Percentiles rank a stretch among this genome's conserved stretches.
phyloP scores from a whole-genome alignment of 2,797 vertebrate species.

The Microchirus variegatus region DNA sequence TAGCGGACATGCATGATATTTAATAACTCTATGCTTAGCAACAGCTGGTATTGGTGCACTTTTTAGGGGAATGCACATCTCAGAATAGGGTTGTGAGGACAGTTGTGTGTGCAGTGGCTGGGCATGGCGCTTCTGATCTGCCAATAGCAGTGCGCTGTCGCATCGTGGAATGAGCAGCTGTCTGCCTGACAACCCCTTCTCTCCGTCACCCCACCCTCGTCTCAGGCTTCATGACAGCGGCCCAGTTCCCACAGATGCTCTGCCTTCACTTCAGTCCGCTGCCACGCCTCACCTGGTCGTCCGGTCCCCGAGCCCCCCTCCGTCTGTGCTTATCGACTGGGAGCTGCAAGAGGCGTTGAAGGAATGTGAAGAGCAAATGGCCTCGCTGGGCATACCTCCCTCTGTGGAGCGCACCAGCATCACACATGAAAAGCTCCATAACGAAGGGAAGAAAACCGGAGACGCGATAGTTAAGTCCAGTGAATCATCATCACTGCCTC shows the following conservation, averaged over 20 bases:
- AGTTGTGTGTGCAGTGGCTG: conserved; percentile 49
- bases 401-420: conserved; percentile 23
- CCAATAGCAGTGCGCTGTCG: conserved; percentile 38
- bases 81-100: conserved; percentile 14
- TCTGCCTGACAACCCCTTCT: conserved; percentile 58
- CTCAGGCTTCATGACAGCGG: conserved; percentile 68
- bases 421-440: conserved; percentile 27
- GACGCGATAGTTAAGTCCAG: conserved; percentile 49
- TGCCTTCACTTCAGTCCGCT: conserved; percentile 34
- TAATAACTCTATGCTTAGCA: conserved; percentile 26
- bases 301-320: conserved; percentile 43
- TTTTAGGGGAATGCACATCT: conserved; percentile 7
- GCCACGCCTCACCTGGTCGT: conserved; percentile 42
- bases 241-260: conserved; percentile 65
- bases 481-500: conserved; percentile 66
- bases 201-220: conserved; percentile 69
- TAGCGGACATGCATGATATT: conserved; percentile 28
- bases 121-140: conserved; percentile 51
- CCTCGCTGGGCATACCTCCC: conserved; percentile 64
- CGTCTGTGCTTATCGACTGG: conserved; percentile 64
- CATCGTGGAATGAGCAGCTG: conserved; percentile 71
- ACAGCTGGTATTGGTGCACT: conserved; percentile 17
- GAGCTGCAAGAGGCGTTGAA: conserved; percentile 81
- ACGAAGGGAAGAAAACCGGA: conserved; percentile 49
- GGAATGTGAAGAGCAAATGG: conserved; percentile 85